Base-by-base conservation (phyloP, 2,113 vertebrate genomes). In the Scophthalmus maximus region DNA sequence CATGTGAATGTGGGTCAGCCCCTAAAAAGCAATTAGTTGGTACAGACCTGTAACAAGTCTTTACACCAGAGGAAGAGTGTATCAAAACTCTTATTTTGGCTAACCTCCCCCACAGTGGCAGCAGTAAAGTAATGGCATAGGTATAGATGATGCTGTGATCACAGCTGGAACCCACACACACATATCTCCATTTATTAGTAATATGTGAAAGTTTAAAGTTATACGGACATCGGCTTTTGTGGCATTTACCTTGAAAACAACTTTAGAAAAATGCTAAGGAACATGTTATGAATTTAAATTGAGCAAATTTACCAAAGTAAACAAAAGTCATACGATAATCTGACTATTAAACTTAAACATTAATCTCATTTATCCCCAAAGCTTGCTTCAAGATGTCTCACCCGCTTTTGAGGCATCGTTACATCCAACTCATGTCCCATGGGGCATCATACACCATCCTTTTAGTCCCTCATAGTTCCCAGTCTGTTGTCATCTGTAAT, bases 401-500 rank as follows among this genome's bases (percentile, higher is more conserved):
- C 22, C 32, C 12, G n/a, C n/a, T n/a, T 57, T 51, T 59, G 27
- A 56, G 18, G 53, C 29, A 34, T 34, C 32, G 9, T 9, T 9
- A 34, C 12, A 57, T 50, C 26, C 36, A 18, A 1, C 11, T 40
- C 11, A n/a, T 18, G 27, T 65, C 58, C 17, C 78, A 49, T 26
- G 22, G 46, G 47, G 49, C 34, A 8, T 26, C 12, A 29, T 14
- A 23, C 47, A 29, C 20, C 15, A 42, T 38, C 26, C 40, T 5
- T 64, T 52, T 52, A 58, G 20, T 34, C 32, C 29, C 56, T 65
- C 22, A 11, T 50, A 26, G 46, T 11, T 69, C n/a, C 34, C 38
- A 58, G 14, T 68, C 34, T 10, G 56, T 32, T 49, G 14, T 25
- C n/a, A n/a, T n/a, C n/a, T n/a, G n/a, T n/a, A n/a, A n/a, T n/a